phyloP scores from a whole-genome alignment of 1,140 invertebrate genomes.

The Euura saliciscinereae region DNA sequence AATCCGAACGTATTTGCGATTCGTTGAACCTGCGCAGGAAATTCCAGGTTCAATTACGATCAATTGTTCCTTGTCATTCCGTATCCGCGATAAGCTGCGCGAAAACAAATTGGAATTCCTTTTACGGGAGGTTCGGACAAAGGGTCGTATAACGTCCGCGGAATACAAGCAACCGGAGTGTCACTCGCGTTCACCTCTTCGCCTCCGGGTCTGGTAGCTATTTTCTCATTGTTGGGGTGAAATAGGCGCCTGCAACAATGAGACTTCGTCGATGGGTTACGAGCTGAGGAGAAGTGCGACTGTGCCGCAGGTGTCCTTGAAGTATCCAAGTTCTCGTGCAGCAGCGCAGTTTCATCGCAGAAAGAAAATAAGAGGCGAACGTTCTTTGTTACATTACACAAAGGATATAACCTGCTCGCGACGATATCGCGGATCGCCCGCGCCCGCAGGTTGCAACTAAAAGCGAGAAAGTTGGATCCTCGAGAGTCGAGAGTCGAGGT shows the following conservation, averaged over 20 bases:
- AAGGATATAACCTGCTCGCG: neutral
- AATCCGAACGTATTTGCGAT: no score
- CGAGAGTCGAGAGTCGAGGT: neutral
- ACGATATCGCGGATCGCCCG: neutral
- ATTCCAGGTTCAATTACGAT: no score
- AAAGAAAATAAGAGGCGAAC: neutral
- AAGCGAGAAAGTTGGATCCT: constrained; percentile 1
- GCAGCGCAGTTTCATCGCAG: no score
- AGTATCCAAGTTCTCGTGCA: no score
- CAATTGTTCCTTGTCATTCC: no score
- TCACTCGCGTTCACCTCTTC: no score
- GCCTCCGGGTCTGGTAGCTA: neutral
- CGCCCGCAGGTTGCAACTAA: neutral
- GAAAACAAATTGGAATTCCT: constrained; percentile 47
- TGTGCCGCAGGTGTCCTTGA: no score
- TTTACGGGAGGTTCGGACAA: constrained; percentile 32
- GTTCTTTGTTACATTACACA: neutral
- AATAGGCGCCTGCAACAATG: neutral
- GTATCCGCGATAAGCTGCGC: neutral
- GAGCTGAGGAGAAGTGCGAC: no score
- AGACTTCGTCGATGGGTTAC: no score
- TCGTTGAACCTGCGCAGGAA: no score
- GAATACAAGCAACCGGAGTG: neutral
- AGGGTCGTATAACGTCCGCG: constrained; percentile 25
- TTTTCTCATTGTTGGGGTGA: neutral